Percentiles rank a stretch among this genome's conserved stretches.
Evolutionary conservation across 53 echinoderm and acorn worm genomes (phyloP).

Genomic region (Zoroaster sp.): DNA sequence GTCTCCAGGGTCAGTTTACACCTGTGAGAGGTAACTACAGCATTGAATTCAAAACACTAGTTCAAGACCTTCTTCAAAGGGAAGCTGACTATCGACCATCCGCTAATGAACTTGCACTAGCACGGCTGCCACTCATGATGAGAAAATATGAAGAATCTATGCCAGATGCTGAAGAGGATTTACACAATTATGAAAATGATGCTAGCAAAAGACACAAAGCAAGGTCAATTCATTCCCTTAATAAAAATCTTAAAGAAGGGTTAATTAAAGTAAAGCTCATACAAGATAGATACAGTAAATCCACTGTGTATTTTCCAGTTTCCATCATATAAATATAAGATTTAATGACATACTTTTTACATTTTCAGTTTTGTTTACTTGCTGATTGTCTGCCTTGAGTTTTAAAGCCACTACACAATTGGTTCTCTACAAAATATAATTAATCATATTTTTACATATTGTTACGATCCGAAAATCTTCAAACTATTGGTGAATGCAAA

Average conservation of each 20-base stretch:
- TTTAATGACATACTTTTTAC: no score
- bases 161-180: conserved; percentile 85
- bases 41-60: conserved; percentile 90
- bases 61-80: conserved; percentile 95
- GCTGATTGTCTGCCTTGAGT: no score
- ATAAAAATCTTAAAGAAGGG: neutral
- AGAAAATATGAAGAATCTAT: conserved; percentile 79
- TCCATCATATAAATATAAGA: no score
- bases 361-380: no score
- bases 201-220: conserved; percentile 71
- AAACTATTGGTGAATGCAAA: no score
- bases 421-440: no score
- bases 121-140: conserved; percentile 77
- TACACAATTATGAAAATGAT: conserved; percentile 62
- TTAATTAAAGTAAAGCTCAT: neutral
- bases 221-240: conserved; percentile 59
- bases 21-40: conserved; percentile 96
- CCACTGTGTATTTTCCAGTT: neutral
- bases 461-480: no score
- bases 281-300: neutral
- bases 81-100: conserved; percentile 98
- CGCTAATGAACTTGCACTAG: conserved; percentile 84
- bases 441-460: no score
- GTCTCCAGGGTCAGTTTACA: conserved; percentile 88
- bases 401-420: no score